Evolutionary conservation across 2,797 vertebrate genomes (phyloP), one percentile per base, ranked within the genome.

Genomic region (Pangasius djambal): DNA sequence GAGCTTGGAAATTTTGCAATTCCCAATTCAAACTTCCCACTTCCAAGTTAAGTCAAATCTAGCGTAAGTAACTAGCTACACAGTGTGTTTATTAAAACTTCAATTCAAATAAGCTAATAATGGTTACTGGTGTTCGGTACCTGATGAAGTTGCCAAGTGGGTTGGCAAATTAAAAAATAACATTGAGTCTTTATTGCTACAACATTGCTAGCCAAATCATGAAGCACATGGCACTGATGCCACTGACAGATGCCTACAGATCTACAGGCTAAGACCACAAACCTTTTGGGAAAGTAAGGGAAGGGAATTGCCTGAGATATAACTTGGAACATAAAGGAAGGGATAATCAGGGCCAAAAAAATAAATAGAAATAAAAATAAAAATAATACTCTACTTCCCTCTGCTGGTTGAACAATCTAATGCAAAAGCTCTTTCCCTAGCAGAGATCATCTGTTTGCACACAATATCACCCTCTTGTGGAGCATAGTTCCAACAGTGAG

Each of bases 391-490:
- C 65, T 85, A 34, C 63, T 69, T 22, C 65, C 63, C 63, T 50
- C 83, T 48, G 40, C 37, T 65, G 82, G 82, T 65, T 48, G 15
- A 83, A 48, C 20, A 34, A 57, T 8, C 6, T n/a, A 44, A 44
- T 65, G 15, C 25, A 65, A 59, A 81, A 0, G 4, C 78, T 5
- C 28, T 57, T 57, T 20, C 16, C 31, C 6, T 34, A 22, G 3
- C 6, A 31, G 50, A 79, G 57, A 40, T 28, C 1, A 15, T 34
- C 37, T 8, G 34, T 84, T 69, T 67, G 8, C 28, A 61, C 15
- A 4, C 34, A 86, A 77, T 50, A 40, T 59, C 22, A 57, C 85
- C 72, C 57, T 77, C 85, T 63, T 48, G 57, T 86, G 85, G 69
- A 59, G 22, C 18, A n/a, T 44, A 65, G 25, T 48, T 8, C 48